Evolutionary conservation across 2,888 invertebrate species (phyloP), one percentile per base, ranked within the genome.

Genomic region (Gryllus longicercus): DNA sequence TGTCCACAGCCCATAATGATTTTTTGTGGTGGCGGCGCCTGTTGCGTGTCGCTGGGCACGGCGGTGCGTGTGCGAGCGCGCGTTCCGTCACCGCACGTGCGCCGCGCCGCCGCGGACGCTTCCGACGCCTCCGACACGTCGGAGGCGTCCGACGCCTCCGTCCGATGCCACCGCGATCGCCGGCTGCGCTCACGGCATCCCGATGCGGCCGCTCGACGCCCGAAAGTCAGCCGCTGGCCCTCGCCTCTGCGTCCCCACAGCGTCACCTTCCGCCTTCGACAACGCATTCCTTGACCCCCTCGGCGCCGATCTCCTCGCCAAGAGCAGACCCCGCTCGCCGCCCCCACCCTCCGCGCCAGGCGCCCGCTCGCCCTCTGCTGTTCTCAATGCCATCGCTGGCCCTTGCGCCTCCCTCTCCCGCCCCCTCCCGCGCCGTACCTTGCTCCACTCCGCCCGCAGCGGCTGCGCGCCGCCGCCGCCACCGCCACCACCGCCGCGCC

Each of bases 1-100:
- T 63, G 63, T 63, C 63, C 63, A 63, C 63, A 63, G 63, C 63
- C 63, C 63, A 63, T 63, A 63, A 63, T 63, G 63, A 63, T 63
- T 63, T 63, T 63, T 63, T 63, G 63, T 63, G 63, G 63, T 4
- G 63, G 63, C 63, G 63, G 63, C 63, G 63, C 63, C 63, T 63
- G 63, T 63, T 63, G 63, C 63, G 63, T 63, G 14, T 14, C 63
- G 63, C 63, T 4, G 63, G 16, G 63, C n/a, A n/a, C n/a, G n/a
- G n/a, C n/a, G 63, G 63, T 63, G 63, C 18, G 18, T 18, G 63
- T 14, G 63, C 63, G 63, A 18, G 63, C 63, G 63, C 18, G 63
- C 63, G 63, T 63, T 14, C 16, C 63, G 63, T 14, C 63, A 18
- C 16, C 63, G 63, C 63, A 63, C 63, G 63, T 63, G 63, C 8